A percentile compares a stretch with the other conserved stretches of the same genome.
Conservation (phyloP, 2,113 vertebrate species). For the Opisthocomus hoazin region DNA sequence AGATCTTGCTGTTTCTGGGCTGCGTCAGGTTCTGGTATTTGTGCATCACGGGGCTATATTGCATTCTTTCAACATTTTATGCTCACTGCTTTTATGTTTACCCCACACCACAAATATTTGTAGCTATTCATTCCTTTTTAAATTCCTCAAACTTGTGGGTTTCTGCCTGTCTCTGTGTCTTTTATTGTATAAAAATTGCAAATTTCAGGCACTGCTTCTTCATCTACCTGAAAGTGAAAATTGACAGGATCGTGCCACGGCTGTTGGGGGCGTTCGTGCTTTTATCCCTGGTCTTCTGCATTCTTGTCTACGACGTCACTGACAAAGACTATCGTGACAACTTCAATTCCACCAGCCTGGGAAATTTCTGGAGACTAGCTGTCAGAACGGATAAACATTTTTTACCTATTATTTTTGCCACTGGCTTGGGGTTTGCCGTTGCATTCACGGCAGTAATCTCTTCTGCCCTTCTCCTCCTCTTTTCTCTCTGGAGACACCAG, state of each 20-base stretch:
- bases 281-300: neutral
- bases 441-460: neutral
- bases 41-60: rapidly evolving
- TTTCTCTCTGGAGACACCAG: constrained; percentile 40
- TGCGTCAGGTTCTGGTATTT: neutral
- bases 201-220: neutral
- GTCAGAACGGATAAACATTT: neutral
- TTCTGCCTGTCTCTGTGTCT: neutral
- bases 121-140: neutral
- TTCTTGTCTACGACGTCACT: rapidly evolving
- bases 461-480: neutral
- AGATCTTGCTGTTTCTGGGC: neutral
- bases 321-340: rapidly evolving
- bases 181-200: constrained; percentile 34
- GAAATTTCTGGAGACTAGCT: rapidly evolving
- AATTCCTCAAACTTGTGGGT: neutral
- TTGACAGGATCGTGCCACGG: neutral
- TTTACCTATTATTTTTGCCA: neutral
- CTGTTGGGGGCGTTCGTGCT: neutral
- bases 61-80: neutral
- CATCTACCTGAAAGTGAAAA: neutral
- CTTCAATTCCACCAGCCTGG: rapidly evolving
- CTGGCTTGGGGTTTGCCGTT: rapidly evolving
- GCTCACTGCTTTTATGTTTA: neutral
- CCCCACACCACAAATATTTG: rapidly evolving